Evolutionary conservation across 2,113 vertebrate species (phyloP).

Genomic region (Zosterops lateralis): DNA sequence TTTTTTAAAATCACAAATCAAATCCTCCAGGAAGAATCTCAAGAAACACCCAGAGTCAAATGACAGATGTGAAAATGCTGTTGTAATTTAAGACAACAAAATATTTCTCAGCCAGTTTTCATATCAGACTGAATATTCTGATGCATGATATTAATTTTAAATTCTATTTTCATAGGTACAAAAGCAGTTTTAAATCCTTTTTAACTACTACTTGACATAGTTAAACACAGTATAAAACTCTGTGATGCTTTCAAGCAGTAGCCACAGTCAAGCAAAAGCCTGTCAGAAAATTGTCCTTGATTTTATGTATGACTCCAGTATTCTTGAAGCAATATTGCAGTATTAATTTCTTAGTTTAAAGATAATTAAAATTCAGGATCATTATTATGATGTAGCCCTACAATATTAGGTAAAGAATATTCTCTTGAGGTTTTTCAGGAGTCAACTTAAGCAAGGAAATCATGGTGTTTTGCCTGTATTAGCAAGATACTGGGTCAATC

Average conservation of each 20-base stretch:
- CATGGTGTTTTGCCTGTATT: neutral
- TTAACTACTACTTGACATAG: neutral
- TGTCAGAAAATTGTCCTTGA: neutral
- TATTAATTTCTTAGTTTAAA: neutral
- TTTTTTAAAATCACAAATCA: neutral
- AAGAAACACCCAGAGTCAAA: neutral
- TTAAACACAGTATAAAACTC: neutral
- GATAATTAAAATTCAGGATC: neutral
- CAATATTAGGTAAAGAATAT: neutral
- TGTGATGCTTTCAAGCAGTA: neutral
- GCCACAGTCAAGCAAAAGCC: neutral
- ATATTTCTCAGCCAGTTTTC: neutral
- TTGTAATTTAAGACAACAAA: neutral
- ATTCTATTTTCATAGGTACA: neutral
- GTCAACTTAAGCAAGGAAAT: neutral
- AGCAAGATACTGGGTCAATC: neutral
- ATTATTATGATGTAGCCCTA: neutral
- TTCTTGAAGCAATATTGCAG: neutral
- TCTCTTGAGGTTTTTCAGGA: neutral
- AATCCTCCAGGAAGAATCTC: neutral
- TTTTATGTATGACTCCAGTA: neutral
- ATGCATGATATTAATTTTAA: neutral
- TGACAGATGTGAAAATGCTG: neutral
- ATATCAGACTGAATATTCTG: neutral
- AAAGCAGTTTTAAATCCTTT: neutral